phyloP scores from a whole-genome alignment of 2,113 vertebrate species.

The Athene cunicularia region DNA sequence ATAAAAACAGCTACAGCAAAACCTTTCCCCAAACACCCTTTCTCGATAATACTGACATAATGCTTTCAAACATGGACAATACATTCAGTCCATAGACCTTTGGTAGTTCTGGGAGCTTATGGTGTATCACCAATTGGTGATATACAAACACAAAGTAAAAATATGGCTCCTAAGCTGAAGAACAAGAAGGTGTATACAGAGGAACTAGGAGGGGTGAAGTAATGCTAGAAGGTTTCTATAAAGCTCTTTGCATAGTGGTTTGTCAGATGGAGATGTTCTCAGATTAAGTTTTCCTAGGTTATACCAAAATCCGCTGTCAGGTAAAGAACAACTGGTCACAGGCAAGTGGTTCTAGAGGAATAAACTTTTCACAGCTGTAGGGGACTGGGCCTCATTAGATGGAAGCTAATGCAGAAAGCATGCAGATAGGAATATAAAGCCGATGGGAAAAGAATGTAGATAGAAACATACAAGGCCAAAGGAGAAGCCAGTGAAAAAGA shows the following conservation, averaged over 20 bases:
- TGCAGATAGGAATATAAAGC: too few species aligned
- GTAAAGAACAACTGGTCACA: not conserved
- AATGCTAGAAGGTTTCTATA: not conserved
- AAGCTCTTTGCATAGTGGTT: not conserved
- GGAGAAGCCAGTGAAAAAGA: too few species aligned
- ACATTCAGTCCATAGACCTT: not conserved
- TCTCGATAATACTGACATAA: not conserved
- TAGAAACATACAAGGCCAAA: too few species aligned
- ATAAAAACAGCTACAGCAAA: not conserved
- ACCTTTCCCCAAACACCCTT: not conserved
- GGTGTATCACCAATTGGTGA: not conserved
- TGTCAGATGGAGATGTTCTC: not conserved
- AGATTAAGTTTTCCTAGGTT: not conserved
- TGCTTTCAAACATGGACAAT: not conserved
- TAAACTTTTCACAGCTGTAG: not conserved
- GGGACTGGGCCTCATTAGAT: too few species aligned
- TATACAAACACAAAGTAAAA: not conserved
- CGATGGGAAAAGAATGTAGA: too few species aligned
- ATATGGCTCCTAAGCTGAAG: not conserved
- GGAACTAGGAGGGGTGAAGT: not conserved
- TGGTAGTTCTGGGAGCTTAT: rapidly evolving
- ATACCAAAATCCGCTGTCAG: not conserved
- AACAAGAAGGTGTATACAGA: not conserved
- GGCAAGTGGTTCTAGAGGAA: not conserved
- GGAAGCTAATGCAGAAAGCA: too few species aligned